Percentiles rank a stretch among this genome's conserved stretches.
Conservation (phyloP, 2,113 vertebrate genomes). For the Lamprotornis superbus region DNA sequence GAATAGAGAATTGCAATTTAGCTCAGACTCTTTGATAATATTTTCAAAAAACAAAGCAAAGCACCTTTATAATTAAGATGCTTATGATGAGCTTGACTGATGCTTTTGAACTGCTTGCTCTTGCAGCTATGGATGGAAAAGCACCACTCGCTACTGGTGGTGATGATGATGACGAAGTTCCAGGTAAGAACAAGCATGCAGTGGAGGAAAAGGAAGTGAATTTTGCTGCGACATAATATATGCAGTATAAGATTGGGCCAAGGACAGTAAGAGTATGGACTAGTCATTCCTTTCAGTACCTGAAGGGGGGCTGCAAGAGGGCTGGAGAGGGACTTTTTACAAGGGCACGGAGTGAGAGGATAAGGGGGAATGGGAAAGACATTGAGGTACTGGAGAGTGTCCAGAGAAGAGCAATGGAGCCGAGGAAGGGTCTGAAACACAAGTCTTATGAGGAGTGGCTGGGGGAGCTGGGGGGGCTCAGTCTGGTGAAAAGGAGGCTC, state of each 20-base stretch:
- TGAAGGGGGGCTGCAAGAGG: neutral
- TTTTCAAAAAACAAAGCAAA: neutral
- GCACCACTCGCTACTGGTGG: slow-evolving; percentile 92
- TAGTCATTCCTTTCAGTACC: neutral
- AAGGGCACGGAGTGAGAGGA: neutral
- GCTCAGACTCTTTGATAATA: neutral
- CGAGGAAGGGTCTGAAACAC: neutral
- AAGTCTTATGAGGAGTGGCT: neutral
- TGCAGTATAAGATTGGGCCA: neutral
- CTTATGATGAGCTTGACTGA: neutral
- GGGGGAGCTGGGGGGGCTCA: neutral
- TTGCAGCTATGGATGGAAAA: slow-evolving; percentile 91
- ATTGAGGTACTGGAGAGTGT: neutral
- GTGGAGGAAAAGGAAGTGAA: neutral
- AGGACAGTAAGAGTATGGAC: neutral
- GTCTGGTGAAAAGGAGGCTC: neutral
- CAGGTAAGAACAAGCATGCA: slow-evolving; percentile 78
- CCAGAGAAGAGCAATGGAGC: neutral
- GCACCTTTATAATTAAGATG: neutral
- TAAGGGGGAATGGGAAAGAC: neutral
- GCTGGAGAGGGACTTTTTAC: neutral
- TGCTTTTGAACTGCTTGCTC: neutral
- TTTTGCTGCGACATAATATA: slow-evolving; percentile 26
- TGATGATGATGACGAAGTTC: slow-evolving; percentile 92
- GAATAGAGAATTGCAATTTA: neutral